Evolutionary conservation across 1,140 invertebrate species (phyloP), one percentile per base, ranked within the genome.

Genomic region (Drosophila sechellia): DNA sequence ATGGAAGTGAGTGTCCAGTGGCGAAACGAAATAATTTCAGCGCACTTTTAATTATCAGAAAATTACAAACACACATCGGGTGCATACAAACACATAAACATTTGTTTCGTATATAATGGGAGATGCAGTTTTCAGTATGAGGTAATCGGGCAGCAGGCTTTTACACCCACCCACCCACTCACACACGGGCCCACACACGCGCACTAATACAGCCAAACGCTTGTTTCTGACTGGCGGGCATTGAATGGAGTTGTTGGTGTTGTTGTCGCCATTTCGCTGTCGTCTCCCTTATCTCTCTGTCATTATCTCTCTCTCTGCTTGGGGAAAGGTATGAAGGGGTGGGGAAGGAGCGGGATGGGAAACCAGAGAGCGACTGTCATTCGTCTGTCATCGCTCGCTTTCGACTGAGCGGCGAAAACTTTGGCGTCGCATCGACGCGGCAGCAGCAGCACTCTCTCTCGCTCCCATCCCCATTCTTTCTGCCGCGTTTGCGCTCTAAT

Each of bases 151-250:
- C 81, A 77, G 84, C 79, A 83, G 64, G 20, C 27, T 15, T 22
- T 10, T 31, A 37, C 54, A 31, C 45, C 6, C 20, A 22, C 39
- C 6, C 17, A 12, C 22, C 43, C 43, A 15, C 6, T n/a, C 13
- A 43, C 35, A 15, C 31, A 17, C 13, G 6, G 20, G 39, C 63
- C 71, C 79, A 79, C 84, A 89, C 76, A 65, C 66, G 79, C 83
- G 78, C 76, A 77, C 74, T 71, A 74, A 84, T 71, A 76, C 75
- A 84, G 43, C 20, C 50, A 46, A 58, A 80, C 76, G 84, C 79
- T 80, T 68, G 84, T 59, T 87, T 86, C 84, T 90, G 87, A 90
- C 87, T 90, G 87, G 87, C 89, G 87, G 87, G 89, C 89, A 89
- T 87, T 81, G 45, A 61, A 66, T 58, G 50, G 40, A 52, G 60